These are phyloP conservation scores for Cataglyphis hispanica DNA, from an alignment of 1,140 invertebrate species.

Conservation along the genomic window DNA sequence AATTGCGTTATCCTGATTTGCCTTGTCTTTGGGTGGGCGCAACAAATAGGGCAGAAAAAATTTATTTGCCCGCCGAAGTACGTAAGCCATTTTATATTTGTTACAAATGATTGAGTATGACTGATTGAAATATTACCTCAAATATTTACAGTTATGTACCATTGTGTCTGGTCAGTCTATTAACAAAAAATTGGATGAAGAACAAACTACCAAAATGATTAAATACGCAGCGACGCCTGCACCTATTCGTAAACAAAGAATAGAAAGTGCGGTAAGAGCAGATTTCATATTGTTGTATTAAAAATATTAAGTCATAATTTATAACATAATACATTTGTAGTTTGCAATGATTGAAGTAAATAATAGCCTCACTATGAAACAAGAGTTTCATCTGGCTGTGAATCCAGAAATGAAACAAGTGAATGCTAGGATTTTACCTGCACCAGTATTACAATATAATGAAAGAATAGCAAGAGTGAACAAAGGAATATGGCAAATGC, in stretches of 20 bases:
- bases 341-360: slow-evolving; percentile 84
- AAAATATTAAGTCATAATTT: slow-evolving; percentile 15
- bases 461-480: slow-evolving; percentile 65
- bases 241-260: slow-evolving; percentile 88
- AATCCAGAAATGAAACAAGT: slow-evolving; percentile 87
- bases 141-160: slow-evolving; percentile 85
- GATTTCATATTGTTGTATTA: slow-evolving; percentile 37
- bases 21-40: slow-evolving; percentile 89
- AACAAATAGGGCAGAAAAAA: slow-evolving; percentile 77
- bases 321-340: slow-evolving; percentile 64
- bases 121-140: neutral
- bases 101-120: neutral
- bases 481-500: slow-evolving; percentile 85
- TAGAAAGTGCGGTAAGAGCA: slow-evolving; percentile 86
- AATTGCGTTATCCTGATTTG: slow-evolving; percentile 87
- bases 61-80: slow-evolving; percentile 79
- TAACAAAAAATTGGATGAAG: slow-evolving; percentile 87
- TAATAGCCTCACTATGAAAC: slow-evolving; percentile 82
- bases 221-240: slow-evolving; percentile 88
- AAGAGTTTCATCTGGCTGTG: slow-evolving; percentile 88
- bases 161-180: slow-evolving; percentile 88
- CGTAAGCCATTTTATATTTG: slow-evolving; percentile 17
- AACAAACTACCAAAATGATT: slow-evolving; percentile 90
- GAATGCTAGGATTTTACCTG: slow-evolving; percentile 86
- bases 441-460: slow-evolving; percentile 85